Evolutionary conservation across 2,888 invertebrate species (phyloP), one percentile per base, ranked within the genome.

Genomic region (Steinernema carpocapsae): DNA sequence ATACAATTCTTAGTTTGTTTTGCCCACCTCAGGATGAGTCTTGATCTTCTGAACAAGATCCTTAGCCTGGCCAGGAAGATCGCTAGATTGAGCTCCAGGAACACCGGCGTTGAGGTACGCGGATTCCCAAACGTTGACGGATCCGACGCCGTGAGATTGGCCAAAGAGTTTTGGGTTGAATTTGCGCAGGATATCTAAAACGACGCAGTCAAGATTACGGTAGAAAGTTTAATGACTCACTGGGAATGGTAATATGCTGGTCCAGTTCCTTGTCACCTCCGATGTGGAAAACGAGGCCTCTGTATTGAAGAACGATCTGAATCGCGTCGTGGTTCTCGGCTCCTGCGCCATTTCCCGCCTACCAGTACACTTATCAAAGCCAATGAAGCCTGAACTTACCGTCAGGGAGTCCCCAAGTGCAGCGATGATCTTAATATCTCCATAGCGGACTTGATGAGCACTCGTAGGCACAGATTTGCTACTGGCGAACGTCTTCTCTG

Each of bases 141-240:
- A 73, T 24, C 83, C 81, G 51, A 82, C 79, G 42, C 83, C 83
- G 12, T 72, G 77, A 0, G 83, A 82, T 56, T 79, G 82, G 0
- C 84, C 93, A 0, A 91, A 91, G 73, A 93, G 84, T 72, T 90
- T 89, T 0, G 92, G 91, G 86, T 93, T 93, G 89, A 91, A 93
- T 88, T 92, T 91, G 89, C 92, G 91, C 71, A 93, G 88, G 83
- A 93, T 92, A 86, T 93, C 84, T 84, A 75, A 32, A 82, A 74
- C n/a, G n/a, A n/a, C n/a, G n/a, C n/a, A n/a, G n/a, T 7, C n/a
- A 0, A 14, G 14, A n/a, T n/a, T n/a, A n/a, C n/a, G n/a, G n/a
- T n/a, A n/a, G n/a, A n/a, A n/a, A n/a, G n/a, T n/a, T n/a, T n/a
- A n/a, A n/a, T n/a, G n/a, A 64, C 76, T 74, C 3, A 83, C 83